Evolutionary conservation across 2,888 invertebrate species (phyloP).

Genomic region (Limulus polyphemus): DNA sequence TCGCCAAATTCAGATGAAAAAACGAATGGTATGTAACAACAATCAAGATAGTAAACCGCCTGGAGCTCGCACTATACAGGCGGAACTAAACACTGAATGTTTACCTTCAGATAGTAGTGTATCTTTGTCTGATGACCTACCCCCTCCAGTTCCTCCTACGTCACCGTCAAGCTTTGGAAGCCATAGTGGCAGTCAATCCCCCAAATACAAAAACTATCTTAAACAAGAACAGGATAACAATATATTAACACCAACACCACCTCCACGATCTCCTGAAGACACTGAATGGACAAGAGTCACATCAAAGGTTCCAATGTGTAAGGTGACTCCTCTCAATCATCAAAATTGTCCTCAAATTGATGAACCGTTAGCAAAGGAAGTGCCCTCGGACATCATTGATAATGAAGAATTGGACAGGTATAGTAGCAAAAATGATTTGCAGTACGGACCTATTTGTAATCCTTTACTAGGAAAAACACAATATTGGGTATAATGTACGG

Average conservation of each 20-base stretch:
- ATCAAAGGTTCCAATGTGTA: conserved; percentile 61
- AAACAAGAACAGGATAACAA: conserved; percentile 18
- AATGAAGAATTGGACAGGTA: conserved; percentile 73
- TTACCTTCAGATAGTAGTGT: conserved; percentile 17
- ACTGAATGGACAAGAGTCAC: conserved; percentile 36
- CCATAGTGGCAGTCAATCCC: conserved; percentile 11
- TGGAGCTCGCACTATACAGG: conserved; percentile 22
- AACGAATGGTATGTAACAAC: conserved; percentile 3
- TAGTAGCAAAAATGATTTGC: conserved; percentile 49
- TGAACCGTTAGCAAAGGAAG: conserved; percentile 57
- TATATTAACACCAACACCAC: conserved; percentile 25
- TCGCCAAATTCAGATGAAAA: conserved; percentile 1
- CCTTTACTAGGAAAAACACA: conserved; percentile 83
- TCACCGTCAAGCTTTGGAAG: conserved; percentile 43
- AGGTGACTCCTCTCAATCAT: conserved; percentile 54
- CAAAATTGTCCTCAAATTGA: conserved; percentile 40
- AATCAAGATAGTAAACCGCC: conserved; percentile 6
- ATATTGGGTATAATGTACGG: conserved; percentile 71
- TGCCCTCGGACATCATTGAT: conserved; percentile 46
- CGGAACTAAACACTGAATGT: conserved; percentile 35
- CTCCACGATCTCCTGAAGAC: conserved; percentile 11
- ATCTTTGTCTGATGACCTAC: conserved; percentile 45
- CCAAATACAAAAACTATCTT: conserved; percentile 32
- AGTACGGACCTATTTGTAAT: conserved; percentile 46
- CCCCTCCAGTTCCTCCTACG: conserved; percentile 66